Conservation (phyloP, 2,113 vertebrate species). For the Pseudorasbora parva region DNA sequence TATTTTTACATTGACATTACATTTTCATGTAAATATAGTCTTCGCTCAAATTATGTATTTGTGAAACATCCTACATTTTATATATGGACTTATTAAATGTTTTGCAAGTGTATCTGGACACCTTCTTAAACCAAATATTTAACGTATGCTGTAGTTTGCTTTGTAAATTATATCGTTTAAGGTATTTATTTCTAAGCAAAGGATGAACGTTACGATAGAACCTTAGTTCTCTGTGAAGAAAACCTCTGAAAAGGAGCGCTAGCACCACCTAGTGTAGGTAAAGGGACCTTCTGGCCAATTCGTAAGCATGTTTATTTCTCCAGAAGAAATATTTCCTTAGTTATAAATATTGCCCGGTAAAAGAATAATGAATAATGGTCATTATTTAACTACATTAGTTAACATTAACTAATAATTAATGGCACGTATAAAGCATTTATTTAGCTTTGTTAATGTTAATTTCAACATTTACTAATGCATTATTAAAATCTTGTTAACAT, state of each 20-base stretch:
- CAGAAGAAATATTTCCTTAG: not conserved
- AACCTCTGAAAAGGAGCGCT: not conserved
- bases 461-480: no score
- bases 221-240: not conserved
- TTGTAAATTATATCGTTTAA: not conserved
- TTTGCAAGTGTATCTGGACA: conserved; percentile 63
- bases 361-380: no score
- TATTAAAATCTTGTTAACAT: no score
- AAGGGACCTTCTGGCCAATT: not conserved
- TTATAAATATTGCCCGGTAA: not conserved
- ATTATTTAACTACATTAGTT: no score
- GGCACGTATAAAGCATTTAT: no score
- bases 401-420: no score
- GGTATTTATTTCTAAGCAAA: not conserved
- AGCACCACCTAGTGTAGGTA: conserved; percentile 8
- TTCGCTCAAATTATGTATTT: conserved; percentile 64
- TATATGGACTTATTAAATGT: conserved; percentile 74
- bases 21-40: conserved; percentile 58
- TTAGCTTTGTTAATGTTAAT: no score
- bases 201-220: not conserved
- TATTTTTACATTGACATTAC: conserved; percentile 62
- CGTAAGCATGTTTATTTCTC: not conserved
- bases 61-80: conserved; percentile 71
- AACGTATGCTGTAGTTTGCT: not conserved
- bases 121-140: not conserved